Evolutionary conservation across 2,113 vertebrate species (phyloP).

Genomic region (Carettochelys insculpta): DNA sequence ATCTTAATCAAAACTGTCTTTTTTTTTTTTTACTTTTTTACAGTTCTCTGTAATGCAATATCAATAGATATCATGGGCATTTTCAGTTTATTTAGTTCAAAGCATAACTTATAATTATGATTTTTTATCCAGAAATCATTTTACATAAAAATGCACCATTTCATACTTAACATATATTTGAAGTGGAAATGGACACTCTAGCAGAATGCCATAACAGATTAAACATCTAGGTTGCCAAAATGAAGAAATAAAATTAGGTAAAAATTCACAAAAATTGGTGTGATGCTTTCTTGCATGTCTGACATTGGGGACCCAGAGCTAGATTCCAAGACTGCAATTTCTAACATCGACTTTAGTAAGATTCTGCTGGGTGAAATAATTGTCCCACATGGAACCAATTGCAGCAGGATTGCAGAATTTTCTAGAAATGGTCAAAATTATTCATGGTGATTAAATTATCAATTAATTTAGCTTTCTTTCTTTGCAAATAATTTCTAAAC

Average conservation of each 20-base stretch:
- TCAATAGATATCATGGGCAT: constrained; percentile 38
- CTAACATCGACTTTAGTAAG: background rate
- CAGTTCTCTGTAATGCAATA: background rate
- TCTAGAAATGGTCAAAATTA: background rate
- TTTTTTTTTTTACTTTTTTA: constrained; percentile 41
- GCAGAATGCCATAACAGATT: background rate
- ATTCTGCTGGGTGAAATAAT: background rate
- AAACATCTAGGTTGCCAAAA: background rate
- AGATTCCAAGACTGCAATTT: background rate
- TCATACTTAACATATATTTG: constrained; percentile 46
- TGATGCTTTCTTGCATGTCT: background rate
- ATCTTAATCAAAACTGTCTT: constrained; percentile 41
- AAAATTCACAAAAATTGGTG: background rate
- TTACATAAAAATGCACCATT: constrained; percentile 21
- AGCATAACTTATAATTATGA: constrained; percentile 10
- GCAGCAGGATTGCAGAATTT: background rate
- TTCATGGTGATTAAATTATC: background rate
- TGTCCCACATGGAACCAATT: background rate
- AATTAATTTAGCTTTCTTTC: background rate
- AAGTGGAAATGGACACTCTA: constrained; percentile 8
- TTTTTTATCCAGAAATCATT: constrained; percentile 28
- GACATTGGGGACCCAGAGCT: background rate
- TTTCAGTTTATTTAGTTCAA: constrained; percentile 60
- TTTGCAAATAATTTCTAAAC: background rate
- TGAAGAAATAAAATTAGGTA: background rate